Percentiles rank a stretch among this genome's conserved stretches.
Evolutionary conservation across 2,797 vertebrate species (phyloP).

Genomic region (Allobates femoralis): DNA sequence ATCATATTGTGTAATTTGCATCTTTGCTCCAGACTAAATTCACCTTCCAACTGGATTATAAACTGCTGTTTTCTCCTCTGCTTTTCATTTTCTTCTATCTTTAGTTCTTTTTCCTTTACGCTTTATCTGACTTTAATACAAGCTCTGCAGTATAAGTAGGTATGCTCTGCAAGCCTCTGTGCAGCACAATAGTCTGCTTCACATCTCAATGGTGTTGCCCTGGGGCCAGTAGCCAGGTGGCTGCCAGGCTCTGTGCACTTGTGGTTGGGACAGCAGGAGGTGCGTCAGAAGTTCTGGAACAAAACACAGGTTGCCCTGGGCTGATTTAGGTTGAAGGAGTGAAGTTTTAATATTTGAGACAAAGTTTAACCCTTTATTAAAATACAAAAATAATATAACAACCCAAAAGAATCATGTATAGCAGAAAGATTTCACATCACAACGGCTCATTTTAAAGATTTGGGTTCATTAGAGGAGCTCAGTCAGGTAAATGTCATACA

Average conservation of each 20-base stretch:
- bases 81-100: background rate
- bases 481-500: background rate
- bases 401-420: background rate
- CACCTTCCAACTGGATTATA: background rate
- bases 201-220: constrained; percentile 55
- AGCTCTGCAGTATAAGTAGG: constrained; percentile 25
- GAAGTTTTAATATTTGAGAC: constrained; percentile 43
- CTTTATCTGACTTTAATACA: constrained; percentile 19
- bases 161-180: constrained; percentile 17
- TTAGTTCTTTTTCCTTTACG: background rate
- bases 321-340: constrained; percentile 42
- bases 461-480: background rate
- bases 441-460: background rate
- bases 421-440: no score
- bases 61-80: background rate
- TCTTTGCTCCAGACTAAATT: background rate
- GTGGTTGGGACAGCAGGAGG: constrained; percentile 60
- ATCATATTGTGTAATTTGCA: background rate
- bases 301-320: constrained; percentile 60
- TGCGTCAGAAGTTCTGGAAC: constrained; percentile 61
- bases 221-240: constrained; percentile 60
- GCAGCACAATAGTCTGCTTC: constrained; percentile 54
- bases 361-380: constrained; percentile 40
- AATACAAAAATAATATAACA: background rate
- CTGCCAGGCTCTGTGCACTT: constrained; percentile 58